phyloP scores from a whole-genome alignment of 1,140 invertebrate genomes.

The Ptiloglossa arizonensis region DNA sequence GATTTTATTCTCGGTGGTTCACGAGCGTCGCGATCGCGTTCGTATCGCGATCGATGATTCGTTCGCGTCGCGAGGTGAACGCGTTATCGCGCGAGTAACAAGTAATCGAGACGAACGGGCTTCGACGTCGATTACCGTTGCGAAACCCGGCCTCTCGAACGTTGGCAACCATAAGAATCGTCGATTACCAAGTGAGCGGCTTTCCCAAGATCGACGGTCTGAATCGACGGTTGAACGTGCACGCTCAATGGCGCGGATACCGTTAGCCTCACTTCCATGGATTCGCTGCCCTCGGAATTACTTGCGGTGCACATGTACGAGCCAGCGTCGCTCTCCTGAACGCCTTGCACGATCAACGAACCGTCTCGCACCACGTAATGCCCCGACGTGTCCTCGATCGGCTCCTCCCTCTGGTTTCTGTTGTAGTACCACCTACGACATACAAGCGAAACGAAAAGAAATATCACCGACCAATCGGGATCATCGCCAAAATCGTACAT shows the following conservation, averaged over 20 bases:
- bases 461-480: too few species aligned
- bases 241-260: constrained; percentile 83
- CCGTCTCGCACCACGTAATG: constrained; percentile 82
- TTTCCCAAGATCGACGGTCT: constrained; percentile 83
- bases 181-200: constrained; percentile 83
- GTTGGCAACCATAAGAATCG: background rate
- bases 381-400: constrained; percentile 80
- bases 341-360: constrained; percentile 81
- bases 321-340: constrained; percentile 81
- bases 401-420: constrained; percentile 80
- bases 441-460: constrained; percentile 9
- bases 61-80: too few species aligned
- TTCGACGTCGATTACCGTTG: background rate
- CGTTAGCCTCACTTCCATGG: constrained; percentile 82
- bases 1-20: too few species aligned
- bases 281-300: constrained; percentile 84
- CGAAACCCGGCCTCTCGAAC: background rate
- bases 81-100: too few species aligned
- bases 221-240: constrained; percentile 83
- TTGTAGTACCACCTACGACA: constrained; percentile 80
- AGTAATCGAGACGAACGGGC: background rate
- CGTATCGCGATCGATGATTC: too few species aligned
- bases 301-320: constrained; percentile 83
- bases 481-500: too few species aligned
- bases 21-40: too few species aligned